These are phyloP conservation scores for Plecotus auritus DNA, from an alignment of 2,113 vertebrate species.

Conservation along the genomic window DNA sequence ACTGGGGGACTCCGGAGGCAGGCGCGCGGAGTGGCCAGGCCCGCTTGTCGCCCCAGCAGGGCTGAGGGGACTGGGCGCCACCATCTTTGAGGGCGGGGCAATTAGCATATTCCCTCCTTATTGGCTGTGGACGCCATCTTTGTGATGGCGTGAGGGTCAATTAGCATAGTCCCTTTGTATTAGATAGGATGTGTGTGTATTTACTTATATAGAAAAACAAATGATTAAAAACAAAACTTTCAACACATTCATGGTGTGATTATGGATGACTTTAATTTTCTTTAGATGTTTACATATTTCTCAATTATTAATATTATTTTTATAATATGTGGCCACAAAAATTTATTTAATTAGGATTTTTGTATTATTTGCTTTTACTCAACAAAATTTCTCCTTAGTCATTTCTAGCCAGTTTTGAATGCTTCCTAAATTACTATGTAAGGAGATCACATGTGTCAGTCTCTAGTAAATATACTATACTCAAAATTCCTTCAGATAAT, in stretches of 20 bases:
- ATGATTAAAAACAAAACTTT: slow-evolving; percentile 22
- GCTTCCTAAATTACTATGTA: neutral
- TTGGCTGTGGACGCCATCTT: too few relatives aligned
- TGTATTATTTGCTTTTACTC: slow-evolving; percentile 18
- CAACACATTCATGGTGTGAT: neutral
- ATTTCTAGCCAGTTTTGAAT: neutral
- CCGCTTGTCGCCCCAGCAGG: too few relatives aligned
- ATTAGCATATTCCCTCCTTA: too few relatives aligned
- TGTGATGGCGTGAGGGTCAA: too few relatives aligned
- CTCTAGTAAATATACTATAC: neutral
- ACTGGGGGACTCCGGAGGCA: too few relatives aligned
- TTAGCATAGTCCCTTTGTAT: too few relatives aligned
- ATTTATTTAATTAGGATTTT: neutral
- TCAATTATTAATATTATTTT: slow-evolving; percentile 10
- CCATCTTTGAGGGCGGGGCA: too few relatives aligned
- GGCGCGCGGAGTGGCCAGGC: too few relatives aligned
- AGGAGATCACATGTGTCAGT: neutral
- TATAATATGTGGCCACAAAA: neutral
- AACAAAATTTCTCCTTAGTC: neutral
- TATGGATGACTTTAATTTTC: neutral
- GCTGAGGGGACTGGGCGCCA: too few relatives aligned
- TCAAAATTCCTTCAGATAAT: neutral
- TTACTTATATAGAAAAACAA: slow-evolving; percentile 8
- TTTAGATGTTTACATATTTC: neutral
- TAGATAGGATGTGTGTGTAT: neutral